Conservation (phyloP, 2,113 vertebrate species). For the Lontra canadensis region DNA sequence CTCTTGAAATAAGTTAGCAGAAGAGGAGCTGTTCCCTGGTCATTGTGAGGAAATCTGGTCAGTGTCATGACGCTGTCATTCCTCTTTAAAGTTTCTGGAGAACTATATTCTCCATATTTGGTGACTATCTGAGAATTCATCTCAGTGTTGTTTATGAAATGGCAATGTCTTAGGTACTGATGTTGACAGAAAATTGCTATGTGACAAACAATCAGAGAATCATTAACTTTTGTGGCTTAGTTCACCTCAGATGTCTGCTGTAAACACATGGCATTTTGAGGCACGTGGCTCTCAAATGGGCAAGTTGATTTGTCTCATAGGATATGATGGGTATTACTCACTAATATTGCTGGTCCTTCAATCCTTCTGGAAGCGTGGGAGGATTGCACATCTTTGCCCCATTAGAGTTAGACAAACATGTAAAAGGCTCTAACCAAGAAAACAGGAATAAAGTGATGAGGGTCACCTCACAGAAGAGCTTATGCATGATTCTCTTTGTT, state of each 20-base stretch:
- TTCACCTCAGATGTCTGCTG: slow-evolving; percentile 5
- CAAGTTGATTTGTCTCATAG: background rate
- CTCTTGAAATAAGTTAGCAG: slow-evolving; percentile 3
- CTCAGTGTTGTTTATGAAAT: slow-evolving; percentile 40
- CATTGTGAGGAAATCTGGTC: background rate
- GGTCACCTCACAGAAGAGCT: background rate
- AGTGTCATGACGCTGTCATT: slow-evolving; percentile 5
- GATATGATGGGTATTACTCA: background rate
- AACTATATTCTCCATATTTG: slow-evolving; percentile 17
- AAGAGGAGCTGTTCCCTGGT: background rate
- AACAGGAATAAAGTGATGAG: background rate
- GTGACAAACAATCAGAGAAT: slow-evolving; percentile 41
- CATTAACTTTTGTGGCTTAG: slow-evolving; percentile 19
- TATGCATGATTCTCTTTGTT: background rate
- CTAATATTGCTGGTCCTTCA: background rate
- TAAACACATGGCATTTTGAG: background rate
- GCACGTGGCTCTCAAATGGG: background rate
- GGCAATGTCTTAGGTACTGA: background rate
- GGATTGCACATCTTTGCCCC: background rate
- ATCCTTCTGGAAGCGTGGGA: background rate
- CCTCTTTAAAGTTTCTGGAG: slow-evolving; percentile 12
- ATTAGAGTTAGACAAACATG: background rate
- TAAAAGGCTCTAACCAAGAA: background rate
- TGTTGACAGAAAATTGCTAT: slow-evolving; percentile 31
- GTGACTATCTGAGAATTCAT: slow-evolving; percentile 17